A percentile compares a stretch with the other conserved stretches of the same genome.
Conservation (phyloP, 2,888 invertebrate genomes). For the Acleris literana region DNA sequence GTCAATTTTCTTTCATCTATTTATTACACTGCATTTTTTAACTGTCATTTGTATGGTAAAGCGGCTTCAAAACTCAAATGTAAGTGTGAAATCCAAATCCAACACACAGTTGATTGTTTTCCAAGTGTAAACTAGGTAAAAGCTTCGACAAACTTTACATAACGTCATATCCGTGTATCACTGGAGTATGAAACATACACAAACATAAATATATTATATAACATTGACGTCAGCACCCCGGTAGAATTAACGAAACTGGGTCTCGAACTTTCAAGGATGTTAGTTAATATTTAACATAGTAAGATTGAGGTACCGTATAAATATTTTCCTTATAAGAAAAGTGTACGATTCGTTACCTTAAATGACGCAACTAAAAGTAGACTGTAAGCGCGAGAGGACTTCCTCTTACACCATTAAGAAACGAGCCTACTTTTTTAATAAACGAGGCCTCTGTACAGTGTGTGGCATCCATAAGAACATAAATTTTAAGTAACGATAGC, state of each 20-base stretch:
- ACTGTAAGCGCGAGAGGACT: too few relatives aligned
- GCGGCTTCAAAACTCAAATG: background rate
- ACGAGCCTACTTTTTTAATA: too few relatives aligned
- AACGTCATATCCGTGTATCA: constrained; percentile 25
- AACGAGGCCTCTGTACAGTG: too few relatives aligned
- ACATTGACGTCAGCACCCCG: constrained; percentile 14
- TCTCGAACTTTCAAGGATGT: constrained; percentile 27
- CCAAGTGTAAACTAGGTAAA: constrained; percentile 25
- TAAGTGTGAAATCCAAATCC: constrained; percentile 17
- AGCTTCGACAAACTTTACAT: constrained; percentile 29
- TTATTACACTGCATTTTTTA: too few relatives aligned
- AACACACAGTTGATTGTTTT: constrained; percentile 8
- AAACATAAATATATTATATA: constrained; percentile 25
- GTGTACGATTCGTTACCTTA: too few relatives aligned
- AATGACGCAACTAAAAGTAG: too few relatives aligned
- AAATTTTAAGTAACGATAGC: too few relatives aligned
- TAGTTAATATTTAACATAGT: constrained; percentile 2
- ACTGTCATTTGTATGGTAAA: too few relatives aligned
- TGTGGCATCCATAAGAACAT: too few relatives aligned
- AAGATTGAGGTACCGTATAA: background rate
- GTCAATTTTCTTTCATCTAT: too few relatives aligned
- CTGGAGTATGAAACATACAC: constrained; percentile 1
- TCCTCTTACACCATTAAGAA: too few relatives aligned
- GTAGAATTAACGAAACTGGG: constrained; percentile 10
- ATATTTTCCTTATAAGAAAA: constrained; percentile 5